Evolutionary conservation across 2,888 invertebrate species (phyloP), one percentile per base, ranked within the genome.

Genomic region (Chrysotoxum bicinctum): DNA sequence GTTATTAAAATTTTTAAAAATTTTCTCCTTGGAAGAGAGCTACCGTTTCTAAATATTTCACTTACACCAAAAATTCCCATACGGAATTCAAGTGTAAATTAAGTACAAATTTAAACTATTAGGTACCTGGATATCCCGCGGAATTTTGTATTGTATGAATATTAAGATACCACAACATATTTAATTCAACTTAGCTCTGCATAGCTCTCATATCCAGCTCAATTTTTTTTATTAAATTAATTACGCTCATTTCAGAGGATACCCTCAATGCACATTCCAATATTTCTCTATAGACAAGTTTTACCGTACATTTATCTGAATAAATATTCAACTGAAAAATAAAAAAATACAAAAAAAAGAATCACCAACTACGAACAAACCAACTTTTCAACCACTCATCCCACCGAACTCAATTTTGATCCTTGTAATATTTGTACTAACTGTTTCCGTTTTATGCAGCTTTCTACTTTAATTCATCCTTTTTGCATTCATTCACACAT

Each of bases 381-480:
- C 40, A 23, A 40, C 62, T 26, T 16, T 23, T 40, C 9, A 32
- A 62, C 37, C 14, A 48, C 60, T 56, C 23, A 26, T 3, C 2
- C 62, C 45, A 23, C 7, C n/a, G 8, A 12, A 37, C 43, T 19
- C 26, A 23, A 56, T 62, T 21, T 62, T 62, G 32, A 64, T 64
- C 64, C 64, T 45, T 56, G 50, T 26, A 58, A 40, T 66, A 81
- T 77, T 76, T 73, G 56, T 40, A 69, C 76, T 85, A 85, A 85
- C 85, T 85, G 85, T 81, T 81, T 85, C 85, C 85, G 81, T 85
- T 85, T 85, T 85, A 56, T 85, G 64, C 72, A 85, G 72, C 73
- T 81, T 85, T 81, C 68, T 32, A 62, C 73, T 69, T 81, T 81
- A 85, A 80, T 72, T 72, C 68, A n/a, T 76, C 62, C 60, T 73